These are phyloP conservation scores for Pseudomyrmex dendroicus DNA, from an alignment of 1,140 invertebrate genomes.

Conservation along the genomic window DNA sequence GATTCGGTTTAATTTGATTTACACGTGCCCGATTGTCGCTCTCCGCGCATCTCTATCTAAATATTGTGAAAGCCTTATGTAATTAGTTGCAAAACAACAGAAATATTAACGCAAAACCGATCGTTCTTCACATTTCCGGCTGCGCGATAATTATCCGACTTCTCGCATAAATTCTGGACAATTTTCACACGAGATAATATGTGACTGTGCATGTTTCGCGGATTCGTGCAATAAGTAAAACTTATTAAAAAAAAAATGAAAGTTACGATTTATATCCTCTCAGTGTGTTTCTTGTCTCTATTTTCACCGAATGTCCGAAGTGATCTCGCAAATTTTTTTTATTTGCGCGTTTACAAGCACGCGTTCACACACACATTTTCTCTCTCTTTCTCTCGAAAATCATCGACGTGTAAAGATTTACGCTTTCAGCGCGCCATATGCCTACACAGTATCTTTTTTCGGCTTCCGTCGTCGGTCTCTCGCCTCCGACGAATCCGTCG, in stretches of 20 bases:
- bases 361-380: too few relatives aligned
- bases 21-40: slow-evolving; percentile 13
- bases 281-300: background rate
- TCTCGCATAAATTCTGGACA: background rate
- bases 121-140: background rate
- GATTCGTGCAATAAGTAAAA: too few relatives aligned
- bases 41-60: slow-evolving; percentile 7
- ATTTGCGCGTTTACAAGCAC: background rate
- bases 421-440: slow-evolving; percentile 14
- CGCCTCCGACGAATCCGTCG: slow-evolving; percentile 32
- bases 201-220: too few relatives aligned
- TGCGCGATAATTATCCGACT: too few relatives aligned
- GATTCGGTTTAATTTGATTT: slow-evolving; percentile 35
- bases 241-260: too few relatives aligned
- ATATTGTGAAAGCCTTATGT: slow-evolving; percentile 29
- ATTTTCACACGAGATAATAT: background rate
- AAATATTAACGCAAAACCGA: slow-evolving; percentile 18
- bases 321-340: background rate
- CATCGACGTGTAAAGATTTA: slow-evolving; percentile 5
- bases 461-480: slow-evolving; percentile 37
- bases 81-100: slow-evolving; percentile 33
- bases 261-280: too few relatives aligned
- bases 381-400: background rate
- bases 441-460: slow-evolving; percentile 23
- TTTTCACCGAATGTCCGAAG: background rate